phyloP scores from a whole-genome alignment of 2,797 vertebrate species.

The Eulemur albifrons region DNA sequence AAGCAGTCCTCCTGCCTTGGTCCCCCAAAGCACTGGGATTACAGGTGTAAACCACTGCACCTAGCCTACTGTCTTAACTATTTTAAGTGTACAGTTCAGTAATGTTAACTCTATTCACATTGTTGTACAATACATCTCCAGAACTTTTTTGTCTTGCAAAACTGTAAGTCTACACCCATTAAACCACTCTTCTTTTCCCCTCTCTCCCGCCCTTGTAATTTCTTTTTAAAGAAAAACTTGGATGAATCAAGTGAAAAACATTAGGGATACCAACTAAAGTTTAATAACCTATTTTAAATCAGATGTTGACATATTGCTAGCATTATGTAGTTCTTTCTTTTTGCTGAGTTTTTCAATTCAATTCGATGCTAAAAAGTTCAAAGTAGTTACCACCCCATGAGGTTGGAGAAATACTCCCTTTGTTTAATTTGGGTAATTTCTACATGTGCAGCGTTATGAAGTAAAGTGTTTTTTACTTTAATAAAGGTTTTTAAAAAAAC shows the following conservation, averaged over 20 bases:
- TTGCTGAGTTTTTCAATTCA: neutral
- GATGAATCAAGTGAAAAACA: neutral
- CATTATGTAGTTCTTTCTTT: neutral
- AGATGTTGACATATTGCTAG: neutral
- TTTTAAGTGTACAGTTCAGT: neutral
- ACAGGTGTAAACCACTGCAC: neutral
- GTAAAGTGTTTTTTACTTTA: neutral
- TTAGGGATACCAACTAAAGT: neutral
- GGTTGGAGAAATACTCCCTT: neutral
- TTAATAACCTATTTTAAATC: neutral
- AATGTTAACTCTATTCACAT: neutral
- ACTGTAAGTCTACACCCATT: neutral
- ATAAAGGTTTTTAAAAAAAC: neutral
- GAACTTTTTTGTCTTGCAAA: neutral
- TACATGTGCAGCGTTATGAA: neutral
- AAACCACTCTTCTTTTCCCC: neutral
- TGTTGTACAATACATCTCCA: neutral
- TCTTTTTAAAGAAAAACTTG: conserved; percentile 17
- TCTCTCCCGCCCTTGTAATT: neutral
- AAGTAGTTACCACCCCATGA: neutral
- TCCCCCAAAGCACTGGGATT: neutral
- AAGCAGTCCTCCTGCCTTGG: neutral
- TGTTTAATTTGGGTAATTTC: neutral
- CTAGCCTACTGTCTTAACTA: neutral
- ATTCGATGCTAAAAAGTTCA: neutral